A percentile compares a stretch with the other conserved stretches of the same genome.
These are phyloP conservation scores for Elymnias hypermnestra DNA, from an alignment of 1,140 invertebrate species.

Conservation along the genomic window DNA sequence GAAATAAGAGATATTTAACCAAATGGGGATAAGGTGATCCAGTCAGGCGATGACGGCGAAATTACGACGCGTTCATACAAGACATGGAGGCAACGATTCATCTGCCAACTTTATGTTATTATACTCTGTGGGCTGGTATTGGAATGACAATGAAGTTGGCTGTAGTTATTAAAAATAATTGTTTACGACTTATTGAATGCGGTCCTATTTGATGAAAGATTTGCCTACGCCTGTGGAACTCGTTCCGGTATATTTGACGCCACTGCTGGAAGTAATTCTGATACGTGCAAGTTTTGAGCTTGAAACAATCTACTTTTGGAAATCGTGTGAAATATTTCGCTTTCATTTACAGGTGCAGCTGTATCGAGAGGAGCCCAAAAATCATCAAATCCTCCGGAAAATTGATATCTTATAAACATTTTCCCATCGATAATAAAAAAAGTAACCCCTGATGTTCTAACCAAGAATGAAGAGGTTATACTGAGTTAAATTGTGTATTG, in stretches of 20 bases:
- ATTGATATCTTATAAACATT: too few relatives aligned
- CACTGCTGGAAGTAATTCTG: slow-evolving; percentile 7
- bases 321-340: too few relatives aligned
- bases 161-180: slow-evolving; percentile 22
- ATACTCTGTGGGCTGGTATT: slow-evolving; percentile 27
- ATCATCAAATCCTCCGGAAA: too few relatives aligned
- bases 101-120: slow-evolving; percentile 49
- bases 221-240: slow-evolving; percentile 3
- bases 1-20: background rate
- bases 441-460: too few relatives aligned
- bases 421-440: too few relatives aligned
- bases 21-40: background rate
- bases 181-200: slow-evolving; percentile 14
- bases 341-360: too few relatives aligned
- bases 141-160: slow-evolving; percentile 25
- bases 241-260: slow-evolving; percentile 5
- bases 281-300: too few relatives aligned
- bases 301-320: too few relatives aligned
- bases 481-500: too few relatives aligned
- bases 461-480: too few relatives aligned
- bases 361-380: too few relatives aligned
- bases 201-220: slow-evolving; percentile 16
- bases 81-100: slow-evolving; percentile 32
- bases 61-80: slow-evolving; percentile 31
- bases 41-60: slow-evolving; percentile 14